Percentiles rank a stretch among this genome's conserved stretches.
phyloP scores from a whole-genome alignment of 2,888 invertebrate genomes.

The Tanaodytes sp. region DNA sequence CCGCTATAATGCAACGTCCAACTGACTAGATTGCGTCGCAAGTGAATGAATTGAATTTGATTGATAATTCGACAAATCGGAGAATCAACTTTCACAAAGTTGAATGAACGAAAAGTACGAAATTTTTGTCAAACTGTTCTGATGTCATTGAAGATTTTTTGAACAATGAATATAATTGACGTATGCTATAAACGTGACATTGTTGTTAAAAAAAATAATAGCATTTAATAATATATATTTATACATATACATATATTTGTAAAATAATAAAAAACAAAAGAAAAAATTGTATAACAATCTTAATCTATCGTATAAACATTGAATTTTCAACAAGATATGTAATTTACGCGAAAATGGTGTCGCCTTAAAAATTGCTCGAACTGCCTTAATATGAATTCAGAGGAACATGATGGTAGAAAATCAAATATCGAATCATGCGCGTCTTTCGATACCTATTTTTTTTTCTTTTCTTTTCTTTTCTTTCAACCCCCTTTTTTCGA shows the following conservation, averaged over 20 bases:
- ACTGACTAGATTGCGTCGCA: slow-evolving; percentile 13
- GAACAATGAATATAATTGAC: too few species aligned
- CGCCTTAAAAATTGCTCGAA: slow-evolving; percentile 30
- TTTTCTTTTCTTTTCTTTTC: not conserved
- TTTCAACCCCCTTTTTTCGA: slow-evolving; percentile 19
- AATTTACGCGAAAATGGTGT: slow-evolving; percentile 13
- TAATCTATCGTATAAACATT: slow-evolving; percentile 18
- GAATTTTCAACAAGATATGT: slow-evolving; percentile 48
- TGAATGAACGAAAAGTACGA: too few species aligned
- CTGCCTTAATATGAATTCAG: slow-evolving; percentile 37
- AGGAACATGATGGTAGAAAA: slow-evolving; percentile 45
- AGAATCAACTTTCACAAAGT: not conserved
- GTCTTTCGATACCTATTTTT: too few species aligned
- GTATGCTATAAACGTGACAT: too few species aligned
- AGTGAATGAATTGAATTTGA: slow-evolving; percentile 17
- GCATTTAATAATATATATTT: too few species aligned
- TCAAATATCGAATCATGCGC: slow-evolving; percentile 48
- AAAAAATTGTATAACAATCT: not conserved
- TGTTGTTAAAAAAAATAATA: too few species aligned
- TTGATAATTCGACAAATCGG: not conserved
- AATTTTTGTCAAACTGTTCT: not conserved
- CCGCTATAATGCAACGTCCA: slow-evolving; percentile 26
- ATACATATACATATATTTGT: too few species aligned
- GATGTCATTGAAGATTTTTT: not conserved
- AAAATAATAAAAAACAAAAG: too few species aligned